phyloP scores from a whole-genome alignment of 1,140 invertebrate genomes.

The Leptonema lineaticorne region DNA sequence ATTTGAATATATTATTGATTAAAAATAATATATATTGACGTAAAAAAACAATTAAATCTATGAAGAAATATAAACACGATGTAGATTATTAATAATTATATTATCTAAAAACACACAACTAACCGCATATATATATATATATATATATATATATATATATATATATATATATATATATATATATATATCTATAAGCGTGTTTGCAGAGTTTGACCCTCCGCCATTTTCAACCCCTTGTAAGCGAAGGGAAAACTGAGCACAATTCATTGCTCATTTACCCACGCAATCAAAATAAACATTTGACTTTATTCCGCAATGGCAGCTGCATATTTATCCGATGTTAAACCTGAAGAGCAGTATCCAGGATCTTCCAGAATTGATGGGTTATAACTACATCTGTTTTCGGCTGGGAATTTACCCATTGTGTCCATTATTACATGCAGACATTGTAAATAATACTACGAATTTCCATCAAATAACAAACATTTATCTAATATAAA shows the following conservation, averaged over 20 bases:
- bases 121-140: neutral
- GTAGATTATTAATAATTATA: too few species aligned
- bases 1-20: too few species aligned
- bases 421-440: neutral
- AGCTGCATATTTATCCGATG: constrained; percentile 31
- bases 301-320: constrained; percentile 39
- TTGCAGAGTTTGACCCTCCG: neutral
- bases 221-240: constrained; percentile 6
- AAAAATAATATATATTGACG: too few species aligned
- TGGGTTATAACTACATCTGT: neutral
- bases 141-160: neutral
- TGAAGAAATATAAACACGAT: too few species aligned
- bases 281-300: constrained; percentile 43
- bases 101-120: too few species aligned
- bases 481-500: too few species aligned
- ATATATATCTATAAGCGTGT: neutral
- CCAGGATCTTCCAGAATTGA: neutral
- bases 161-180: neutral
- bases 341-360: neutral
- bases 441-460: neutral
- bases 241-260: constrained; percentile 9
- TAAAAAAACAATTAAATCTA: too few species aligned
- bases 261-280: constrained; percentile 42
- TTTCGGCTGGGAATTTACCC: neutral
- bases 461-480: too few species aligned